phyloP scores from a whole-genome alignment of 2,888 invertebrate species.

The Halictus quadricinctus region DNA sequence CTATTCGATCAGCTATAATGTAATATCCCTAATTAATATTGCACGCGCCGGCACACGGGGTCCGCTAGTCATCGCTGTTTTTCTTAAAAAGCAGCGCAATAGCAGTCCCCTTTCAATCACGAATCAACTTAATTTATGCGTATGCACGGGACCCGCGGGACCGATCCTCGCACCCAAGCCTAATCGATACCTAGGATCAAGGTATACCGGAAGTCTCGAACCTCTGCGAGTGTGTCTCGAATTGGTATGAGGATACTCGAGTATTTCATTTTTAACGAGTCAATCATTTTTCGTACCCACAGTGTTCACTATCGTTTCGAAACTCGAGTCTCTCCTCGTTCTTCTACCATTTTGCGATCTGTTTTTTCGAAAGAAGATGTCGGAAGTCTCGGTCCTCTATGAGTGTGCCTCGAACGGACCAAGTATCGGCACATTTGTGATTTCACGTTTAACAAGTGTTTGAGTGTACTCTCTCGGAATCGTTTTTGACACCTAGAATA shows the following conservation, averaged over 20 bases:
- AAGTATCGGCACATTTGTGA: neutral
- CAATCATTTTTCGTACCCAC: neutral
- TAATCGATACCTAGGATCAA: neutral
- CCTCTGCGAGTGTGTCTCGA: neutral
- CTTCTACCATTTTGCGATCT: neutral
- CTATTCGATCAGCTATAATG: slow-evolving; percentile 56
- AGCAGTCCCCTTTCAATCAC: slow-evolving; percentile 29
- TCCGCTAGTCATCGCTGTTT: slow-evolving; percentile 35
- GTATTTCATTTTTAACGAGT: neutral
- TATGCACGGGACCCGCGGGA: slow-evolving; percentile 27
- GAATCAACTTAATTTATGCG: slow-evolving; percentile 57
- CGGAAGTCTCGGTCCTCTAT: neutral
- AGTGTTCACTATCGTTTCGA: neutral
- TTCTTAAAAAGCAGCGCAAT: slow-evolving; percentile 14
- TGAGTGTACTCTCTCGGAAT: neutral
- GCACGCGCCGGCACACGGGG: slow-evolving; percentile 81
- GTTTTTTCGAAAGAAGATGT: neutral
- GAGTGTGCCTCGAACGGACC: neutral
- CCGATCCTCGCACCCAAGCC: neutral
- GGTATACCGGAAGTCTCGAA: neutral
- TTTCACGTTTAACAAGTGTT: neutral
- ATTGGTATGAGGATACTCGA: neutral
- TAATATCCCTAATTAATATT: slow-evolving; percentile 78
- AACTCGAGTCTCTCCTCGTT: neutral
- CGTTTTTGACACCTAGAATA: neutral